phyloP scores from a whole-genome alignment of 2,888 invertebrate genomes.

The Antitype chi region DNA sequence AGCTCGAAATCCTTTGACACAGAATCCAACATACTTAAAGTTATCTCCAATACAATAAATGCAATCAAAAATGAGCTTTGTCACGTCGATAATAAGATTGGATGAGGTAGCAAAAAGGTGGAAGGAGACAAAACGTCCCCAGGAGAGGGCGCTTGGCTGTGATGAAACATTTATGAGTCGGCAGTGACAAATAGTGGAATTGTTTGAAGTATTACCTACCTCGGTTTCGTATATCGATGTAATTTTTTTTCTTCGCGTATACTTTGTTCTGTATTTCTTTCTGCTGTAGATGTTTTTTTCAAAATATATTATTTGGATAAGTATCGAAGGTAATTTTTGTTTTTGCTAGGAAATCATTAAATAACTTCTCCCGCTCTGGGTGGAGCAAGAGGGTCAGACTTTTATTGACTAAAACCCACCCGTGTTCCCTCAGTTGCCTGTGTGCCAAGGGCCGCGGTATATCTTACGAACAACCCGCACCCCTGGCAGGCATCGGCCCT shows the following conservation, averaged over 20 bases:
- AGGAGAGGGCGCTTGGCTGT: constrained; percentile 55
- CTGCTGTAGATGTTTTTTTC: neutral
- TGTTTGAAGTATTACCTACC: constrained; percentile 56
- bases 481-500: too few species aligned
- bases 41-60: constrained; percentile 25
- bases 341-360: too few species aligned
- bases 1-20: constrained; percentile 46
- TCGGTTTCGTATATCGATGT: constrained; percentile 45
- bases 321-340: too few species aligned
- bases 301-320: too few species aligned
- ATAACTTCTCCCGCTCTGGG: too few species aligned
- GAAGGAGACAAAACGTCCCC: constrained; percentile 59
- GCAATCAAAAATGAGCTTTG: constrained; percentile 52
- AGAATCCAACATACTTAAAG: constrained; percentile 26
- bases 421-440: too few species aligned
- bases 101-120: constrained; percentile 43
- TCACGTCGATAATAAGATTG: constrained; percentile 48
- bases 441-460: too few species aligned
- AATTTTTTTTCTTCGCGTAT: constrained; percentile 19
- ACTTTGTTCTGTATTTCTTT: constrained; percentile 5
- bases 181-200: constrained; percentile 67
- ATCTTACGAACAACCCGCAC: too few species aligned
- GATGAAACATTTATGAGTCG: constrained; percentile 70
- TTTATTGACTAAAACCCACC: too few species aligned
- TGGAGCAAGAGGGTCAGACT: too few species aligned